phyloP scores from a whole-genome alignment of 2,797 vertebrate genomes.

The Emys orbicularis region DNA sequence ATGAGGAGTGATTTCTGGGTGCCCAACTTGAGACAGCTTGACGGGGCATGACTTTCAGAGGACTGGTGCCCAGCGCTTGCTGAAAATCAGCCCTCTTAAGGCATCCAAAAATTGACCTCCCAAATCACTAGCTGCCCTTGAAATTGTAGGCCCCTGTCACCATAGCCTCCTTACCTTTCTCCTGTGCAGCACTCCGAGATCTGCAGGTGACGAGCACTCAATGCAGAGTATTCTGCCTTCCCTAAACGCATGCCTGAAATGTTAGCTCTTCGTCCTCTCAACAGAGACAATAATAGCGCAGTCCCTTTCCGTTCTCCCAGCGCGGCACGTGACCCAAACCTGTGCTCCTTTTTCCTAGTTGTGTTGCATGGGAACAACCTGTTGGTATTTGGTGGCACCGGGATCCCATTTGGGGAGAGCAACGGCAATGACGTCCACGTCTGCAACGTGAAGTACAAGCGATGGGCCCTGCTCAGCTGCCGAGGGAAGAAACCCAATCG shows the following conservation, averaged over 20 bases:
- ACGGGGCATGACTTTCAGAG: neutral
- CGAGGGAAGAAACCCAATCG: slow-evolving; percentile 96
- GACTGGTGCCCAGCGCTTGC: neutral
- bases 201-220: rapidly evolving
- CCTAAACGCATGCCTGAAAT: neutral
- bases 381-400: slow-evolving; percentile 97
- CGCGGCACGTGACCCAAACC: neutral
- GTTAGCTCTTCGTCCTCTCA: rapidly evolving
- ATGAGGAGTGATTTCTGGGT: neutral
- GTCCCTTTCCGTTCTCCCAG: rapidly evolving
- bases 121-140: neutral
- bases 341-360: slow-evolving; percentile 80
- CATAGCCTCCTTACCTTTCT: slow-evolving; percentile 8
- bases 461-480: slow-evolving; percentile 97
- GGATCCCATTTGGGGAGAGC: slow-evolving; percentile 98
- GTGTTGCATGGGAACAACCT: slow-evolving; percentile 98
- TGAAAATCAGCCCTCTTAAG: neutral
- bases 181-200: neutral
- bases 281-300: neutral
- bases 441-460: slow-evolving; percentile 97
- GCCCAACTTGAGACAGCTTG: neutral
- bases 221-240: neutral
- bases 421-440: slow-evolving; percentile 97
- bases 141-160: slow-evolving; percentile 24
- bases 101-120: slow-evolving; percentile 40